phyloP scores from a whole-genome alignment of 2,888 invertebrate genomes.

The Miltochrista miniata region DNA sequence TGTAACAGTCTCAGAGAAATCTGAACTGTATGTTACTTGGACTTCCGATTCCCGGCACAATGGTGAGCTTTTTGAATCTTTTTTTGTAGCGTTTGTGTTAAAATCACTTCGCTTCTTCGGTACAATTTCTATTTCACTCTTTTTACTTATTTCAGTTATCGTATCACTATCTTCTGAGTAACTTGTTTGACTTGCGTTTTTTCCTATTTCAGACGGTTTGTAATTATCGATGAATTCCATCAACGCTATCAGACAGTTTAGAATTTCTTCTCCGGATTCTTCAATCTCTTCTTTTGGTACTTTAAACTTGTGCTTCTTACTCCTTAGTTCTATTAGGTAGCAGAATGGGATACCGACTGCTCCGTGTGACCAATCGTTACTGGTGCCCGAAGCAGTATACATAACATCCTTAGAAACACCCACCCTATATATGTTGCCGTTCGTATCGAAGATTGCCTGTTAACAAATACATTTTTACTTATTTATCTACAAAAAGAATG shows the following conservation, averaged over 20 bases:
- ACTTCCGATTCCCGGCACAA: not conserved
- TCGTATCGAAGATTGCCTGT: constrained; percentile 67
- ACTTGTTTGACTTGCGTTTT: not conserved
- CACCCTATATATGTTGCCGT: constrained; percentile 69
- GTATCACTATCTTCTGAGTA: not conserved
- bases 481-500: not conserved
- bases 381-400: constrained; percentile 72
- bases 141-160: not conserved
- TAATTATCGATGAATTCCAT: constrained; percentile 66
- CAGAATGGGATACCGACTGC: constrained; percentile 67
- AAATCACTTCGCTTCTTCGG: not conserved
- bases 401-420: constrained; percentile 73
- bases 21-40: not conserved
- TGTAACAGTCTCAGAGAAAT: not conserved
- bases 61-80: not conserved
- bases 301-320: constrained; percentile 64
- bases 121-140: not conserved
- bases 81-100: not conserved
- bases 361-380: constrained; percentile 69
- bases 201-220: constrained; percentile 3
- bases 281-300: constrained; percentile 67
- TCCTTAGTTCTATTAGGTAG: constrained; percentile 70
- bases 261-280: constrained; percentile 64
- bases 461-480: constrained; percentile 13
- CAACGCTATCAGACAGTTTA: constrained; percentile 59